Conservation (phyloP, 2,113 vertebrate genomes). For the Saimiri boliviensis region DNA sequence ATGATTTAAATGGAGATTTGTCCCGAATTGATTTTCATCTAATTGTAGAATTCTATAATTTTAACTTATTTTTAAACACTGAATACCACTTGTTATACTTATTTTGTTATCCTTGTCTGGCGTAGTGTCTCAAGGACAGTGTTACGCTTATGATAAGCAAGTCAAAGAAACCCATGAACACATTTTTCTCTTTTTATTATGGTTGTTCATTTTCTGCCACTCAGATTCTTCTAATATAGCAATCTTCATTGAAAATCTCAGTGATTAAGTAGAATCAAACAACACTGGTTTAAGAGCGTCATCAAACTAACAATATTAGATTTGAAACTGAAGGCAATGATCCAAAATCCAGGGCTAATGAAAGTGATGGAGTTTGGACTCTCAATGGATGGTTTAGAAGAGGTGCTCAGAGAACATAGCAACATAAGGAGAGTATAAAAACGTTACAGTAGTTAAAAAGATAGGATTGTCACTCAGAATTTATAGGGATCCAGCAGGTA, state of each 20-base stretch:
- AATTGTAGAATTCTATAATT: conserved; percentile 6
- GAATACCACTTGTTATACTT: not conserved
- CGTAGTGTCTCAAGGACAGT: not conserved
- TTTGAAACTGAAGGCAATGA: not conserved
- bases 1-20: not conserved
- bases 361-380: not conserved
- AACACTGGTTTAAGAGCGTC: not conserved
- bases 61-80: not conserved
- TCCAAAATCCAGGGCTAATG: not conserved
- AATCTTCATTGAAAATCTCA: not conserved
- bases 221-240: not conserved
- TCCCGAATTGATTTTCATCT: not conserved
- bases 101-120: not conserved
- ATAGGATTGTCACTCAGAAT: not conserved
- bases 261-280: not conserved
- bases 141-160: not conserved
- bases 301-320: not conserved
- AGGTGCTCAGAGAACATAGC: not conserved
- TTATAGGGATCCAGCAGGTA: not conserved
- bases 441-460: not conserved
- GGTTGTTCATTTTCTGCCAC: not conserved
- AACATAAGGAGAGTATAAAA: not conserved
- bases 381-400: not conserved
- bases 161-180: not conserved
- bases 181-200: not conserved